Percentiles rank a stretch among this genome's conserved stretches.
Conservation (phyloP, 2,888 invertebrate species). For the Agriopis marginaria region DNA sequence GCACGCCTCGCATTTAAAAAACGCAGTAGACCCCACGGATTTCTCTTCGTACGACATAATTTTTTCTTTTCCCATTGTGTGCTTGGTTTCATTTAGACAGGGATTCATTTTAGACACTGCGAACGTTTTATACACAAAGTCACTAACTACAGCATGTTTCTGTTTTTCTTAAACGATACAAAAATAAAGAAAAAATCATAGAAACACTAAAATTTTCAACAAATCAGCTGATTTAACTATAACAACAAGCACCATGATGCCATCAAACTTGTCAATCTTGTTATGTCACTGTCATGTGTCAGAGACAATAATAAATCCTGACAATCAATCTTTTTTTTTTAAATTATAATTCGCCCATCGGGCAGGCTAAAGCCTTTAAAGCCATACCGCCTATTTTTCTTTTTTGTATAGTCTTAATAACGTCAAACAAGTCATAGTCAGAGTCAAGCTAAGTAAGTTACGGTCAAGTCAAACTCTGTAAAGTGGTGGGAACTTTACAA, state of each 20-base stretch:
- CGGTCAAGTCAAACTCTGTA: too few relatives aligned
- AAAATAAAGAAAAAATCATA: not conserved
- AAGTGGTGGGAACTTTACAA: too few relatives aligned
- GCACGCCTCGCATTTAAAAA: slow-evolving; percentile 85
- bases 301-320: not conserved
- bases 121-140: not conserved
- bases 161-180: not conserved
- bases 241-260: not conserved
- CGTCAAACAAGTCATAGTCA: too few relatives aligned
- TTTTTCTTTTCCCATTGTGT: slow-evolving; percentile 67
- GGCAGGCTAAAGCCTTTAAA: too few relatives aligned
- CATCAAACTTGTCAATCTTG: not conserved
- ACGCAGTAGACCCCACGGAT: slow-evolving; percentile 79
- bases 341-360: too few relatives aligned
- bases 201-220: not conserved
- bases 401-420: too few relatives aligned
- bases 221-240: slow-evolving; percentile 2
- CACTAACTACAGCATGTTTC: not conserved
- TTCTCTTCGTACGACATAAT: slow-evolving; percentile 82
- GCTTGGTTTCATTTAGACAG: slow-evolving; percentile 51
- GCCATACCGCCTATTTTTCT: too few relatives aligned
- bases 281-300: not conserved
- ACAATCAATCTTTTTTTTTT: too few relatives aligned
- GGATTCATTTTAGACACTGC: not conserved
- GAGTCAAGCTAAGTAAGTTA: too few relatives aligned